These are phyloP conservation scores for Carduelis carduelis DNA, from an alignment of 2,797 vertebrate genomes.

Conservation along the genomic window DNA sequence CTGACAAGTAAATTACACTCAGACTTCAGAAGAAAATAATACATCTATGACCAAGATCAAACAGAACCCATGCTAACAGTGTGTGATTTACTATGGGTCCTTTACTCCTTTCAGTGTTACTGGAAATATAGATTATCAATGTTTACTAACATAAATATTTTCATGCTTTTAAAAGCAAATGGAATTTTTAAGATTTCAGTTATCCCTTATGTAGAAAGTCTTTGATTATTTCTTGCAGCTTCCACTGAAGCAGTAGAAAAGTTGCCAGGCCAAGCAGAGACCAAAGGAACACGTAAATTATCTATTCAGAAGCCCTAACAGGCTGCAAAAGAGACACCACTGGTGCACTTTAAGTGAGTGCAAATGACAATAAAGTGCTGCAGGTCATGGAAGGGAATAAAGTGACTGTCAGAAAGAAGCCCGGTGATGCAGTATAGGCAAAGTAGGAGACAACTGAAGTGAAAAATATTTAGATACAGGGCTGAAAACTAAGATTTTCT, in stretches of 20 bases:
- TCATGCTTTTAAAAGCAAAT: background rate
- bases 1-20: conserved; percentile 68
- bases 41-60: conserved; percentile 44
- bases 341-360: background rate
- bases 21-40: conserved; percentile 54
- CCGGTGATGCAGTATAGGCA: accelerated
- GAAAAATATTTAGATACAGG: background rate
- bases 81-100: background rate
- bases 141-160: background rate
- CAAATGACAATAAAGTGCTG: background rate
- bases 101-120: background rate
- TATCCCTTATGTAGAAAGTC: background rate
- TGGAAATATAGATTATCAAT: background rate
- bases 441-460: background rate
- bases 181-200: background rate
- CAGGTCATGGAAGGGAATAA: background rate
- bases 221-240: background rate
- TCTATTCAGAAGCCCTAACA: background rate
- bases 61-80: background rate
- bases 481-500: background rate
- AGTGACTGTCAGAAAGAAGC: background rate
- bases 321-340: background rate
- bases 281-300: background rate
- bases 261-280: background rate
- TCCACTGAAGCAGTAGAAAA: background rate